phyloP scores from a whole-genome alignment of 2,113 vertebrate genomes.

The Coryphaenoides rupestris region DNA sequence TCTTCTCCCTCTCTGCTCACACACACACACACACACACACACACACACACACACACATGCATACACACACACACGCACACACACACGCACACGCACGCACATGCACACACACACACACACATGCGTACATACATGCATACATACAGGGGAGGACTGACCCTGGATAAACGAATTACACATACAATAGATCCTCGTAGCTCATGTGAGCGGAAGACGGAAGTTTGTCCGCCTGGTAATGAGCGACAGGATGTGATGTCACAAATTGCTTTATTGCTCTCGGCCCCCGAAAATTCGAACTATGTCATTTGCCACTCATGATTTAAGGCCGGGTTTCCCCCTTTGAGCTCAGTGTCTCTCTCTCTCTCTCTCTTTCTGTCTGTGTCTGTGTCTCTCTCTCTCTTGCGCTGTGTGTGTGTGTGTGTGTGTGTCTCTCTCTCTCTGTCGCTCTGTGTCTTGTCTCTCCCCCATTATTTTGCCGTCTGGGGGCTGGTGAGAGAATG shows the following conservation, averaged over 20 bases:
- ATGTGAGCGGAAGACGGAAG: slow-evolving; percentile 50
- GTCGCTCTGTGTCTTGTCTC: slow-evolving; percentile 13
- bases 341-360: slow-evolving; percentile 37
- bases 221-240: slow-evolving; percentile 69
- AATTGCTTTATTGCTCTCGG: background rate
- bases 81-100: background rate
- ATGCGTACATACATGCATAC: background rate
- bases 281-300: slow-evolving; percentile 77
- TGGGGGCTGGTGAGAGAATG: slow-evolving; percentile 49
- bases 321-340: slow-evolving; percentile 73
- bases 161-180: slow-evolving; percentile 4
- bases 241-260: slow-evolving; percentile 85
- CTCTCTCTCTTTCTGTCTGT: no score
- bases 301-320: slow-evolving; percentile 69
- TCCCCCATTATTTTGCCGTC: slow-evolving; percentile 39
- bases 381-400: no score
- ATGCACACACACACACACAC: slow-evolving; percentile 27
- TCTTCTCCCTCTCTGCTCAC: slow-evolving; percentile 1
- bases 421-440: slow-evolving; percentile 2
- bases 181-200: background rate
- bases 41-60: slow-evolving; percentile 3
- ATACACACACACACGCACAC: slow-evolving; percentile 25
- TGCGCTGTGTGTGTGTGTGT: background rate
- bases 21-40: background rate
- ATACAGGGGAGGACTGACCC: background rate